A percentile compares a stretch with the other conserved stretches of the same genome.
Conservation (phyloP, 2,797 vertebrate species). For the Trachurus trachurus region DNA sequence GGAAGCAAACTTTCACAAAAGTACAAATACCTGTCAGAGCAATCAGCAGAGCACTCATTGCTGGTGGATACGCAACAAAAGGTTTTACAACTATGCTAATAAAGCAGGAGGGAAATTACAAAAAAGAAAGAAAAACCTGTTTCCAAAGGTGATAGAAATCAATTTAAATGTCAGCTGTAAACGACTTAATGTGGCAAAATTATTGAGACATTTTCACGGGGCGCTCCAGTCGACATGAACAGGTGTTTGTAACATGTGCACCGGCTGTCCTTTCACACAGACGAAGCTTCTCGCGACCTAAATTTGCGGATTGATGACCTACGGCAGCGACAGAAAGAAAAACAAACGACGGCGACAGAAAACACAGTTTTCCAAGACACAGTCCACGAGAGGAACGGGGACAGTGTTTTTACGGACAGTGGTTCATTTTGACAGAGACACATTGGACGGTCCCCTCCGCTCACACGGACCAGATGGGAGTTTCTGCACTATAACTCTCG, state of each 20-base stretch:
- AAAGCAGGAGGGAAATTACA: not conserved
- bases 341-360: not conserved
- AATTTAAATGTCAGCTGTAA: conserved; percentile 29
- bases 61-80: not conserved
- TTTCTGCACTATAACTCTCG: conserved; percentile 30
- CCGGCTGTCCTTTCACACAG: conserved; percentile 9
- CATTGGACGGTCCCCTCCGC: conserved; percentile 30
- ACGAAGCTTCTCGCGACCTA: not conserved
- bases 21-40: not conserved
- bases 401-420: conserved; percentile 33
- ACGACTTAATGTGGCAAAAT: not conserved
- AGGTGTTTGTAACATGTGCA: conserved; percentile 23
- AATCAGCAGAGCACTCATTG: not conserved
- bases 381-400: not conserved
- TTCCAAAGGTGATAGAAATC: not conserved
- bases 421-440: conserved; percentile 47
- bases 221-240: conserved; percentile 13
- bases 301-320: conserved; percentile 26
- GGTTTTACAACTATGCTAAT: not conserved
- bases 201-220: not conserved
- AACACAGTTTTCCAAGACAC: conserved; percentile 10
- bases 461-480: not conserved
- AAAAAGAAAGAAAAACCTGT: not conserved
- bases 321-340: not conserved
- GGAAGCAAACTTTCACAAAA: not conserved